Evolutionary conservation across 1,140 invertebrate species (phyloP), one percentile per base, ranked within the genome.

Genomic region (Cyclargus thomasi): DNA sequence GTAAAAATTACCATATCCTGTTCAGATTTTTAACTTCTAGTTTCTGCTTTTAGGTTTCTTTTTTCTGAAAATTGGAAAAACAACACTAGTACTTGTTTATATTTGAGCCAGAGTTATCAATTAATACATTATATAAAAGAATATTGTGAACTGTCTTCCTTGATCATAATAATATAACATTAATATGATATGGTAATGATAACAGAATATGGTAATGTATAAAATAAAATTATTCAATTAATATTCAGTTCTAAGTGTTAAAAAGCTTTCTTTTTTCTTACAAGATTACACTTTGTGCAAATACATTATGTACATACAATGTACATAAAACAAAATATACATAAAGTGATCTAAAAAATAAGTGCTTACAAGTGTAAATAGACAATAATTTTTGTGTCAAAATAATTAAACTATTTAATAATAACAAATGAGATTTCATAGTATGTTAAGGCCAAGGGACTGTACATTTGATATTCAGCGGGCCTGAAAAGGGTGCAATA

Each of bases 221-320:
- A 63, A 29, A n/a, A n/a, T n/a, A n/a, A n/a, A n/a, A n/a, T n/a
- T 29, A 29, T 29, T 29, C 29, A 47, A 14, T 69, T 29, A 47
- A 65, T 62, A 53, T 65, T 67, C 70, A 59, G 18, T 76, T 67
- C 53, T 66, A 59, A 65, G 53, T 73, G 47, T 18, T 55, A 65
- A 68, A 17, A 71, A 70, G 64, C n/a, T 66, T 66, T 53, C 64
- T 62, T 70, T 74, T 69, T 71, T 18, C 67, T 67, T 59, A 62
- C 68, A 64, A 64, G 64, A 82, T 67, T 62, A 85, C 83, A 86
- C 83, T 86, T 83, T 83, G 83, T 86, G 83, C 82, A 78, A 73
- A 53, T 72, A 67, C 22, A 47, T 55, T 71, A 78, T 81, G 67
- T 82, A 82, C 75, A 82, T 82, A 82, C 75, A 82, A 18, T 65